These are phyloP conservation scores for Iphiclides podalirius DNA, from an alignment of 2,888 invertebrate species.

Conservation along the genomic window DNA sequence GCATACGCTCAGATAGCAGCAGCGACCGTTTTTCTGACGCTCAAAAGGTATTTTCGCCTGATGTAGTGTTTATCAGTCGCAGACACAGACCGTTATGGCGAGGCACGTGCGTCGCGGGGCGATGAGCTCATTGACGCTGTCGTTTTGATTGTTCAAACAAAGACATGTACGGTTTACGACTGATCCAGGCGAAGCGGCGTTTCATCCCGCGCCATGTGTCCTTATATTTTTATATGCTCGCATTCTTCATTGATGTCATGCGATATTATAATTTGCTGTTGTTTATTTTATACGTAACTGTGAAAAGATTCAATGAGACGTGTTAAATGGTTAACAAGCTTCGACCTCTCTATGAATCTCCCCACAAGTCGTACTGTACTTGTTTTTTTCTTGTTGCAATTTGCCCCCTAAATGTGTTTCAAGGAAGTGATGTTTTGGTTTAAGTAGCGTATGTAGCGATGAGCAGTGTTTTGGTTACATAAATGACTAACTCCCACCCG, in stretches of 20 bases:
- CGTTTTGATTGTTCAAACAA: slow-evolving; percentile 7
- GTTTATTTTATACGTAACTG: too few relatives aligned
- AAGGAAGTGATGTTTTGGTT: too few relatives aligned
- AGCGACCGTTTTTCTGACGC: not conserved
- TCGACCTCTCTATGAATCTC: too few relatives aligned
- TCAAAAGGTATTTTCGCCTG: not conserved
- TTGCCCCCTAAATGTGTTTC: too few relatives aligned
- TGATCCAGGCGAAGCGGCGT: not conserved
- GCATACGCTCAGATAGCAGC: not conserved
- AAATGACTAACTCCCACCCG: too few relatives aligned
- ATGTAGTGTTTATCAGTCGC: slow-evolving; percentile 8
- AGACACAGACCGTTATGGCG: slow-evolving; percentile 5
- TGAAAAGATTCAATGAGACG: too few relatives aligned
- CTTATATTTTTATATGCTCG: not conserved
- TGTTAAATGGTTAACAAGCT: too few relatives aligned
- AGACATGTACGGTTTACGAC: slow-evolving; percentile 8
- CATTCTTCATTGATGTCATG: not conserved
- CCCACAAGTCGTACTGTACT: too few relatives aligned
- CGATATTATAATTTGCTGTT: too few relatives aligned
- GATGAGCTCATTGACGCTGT: slow-evolving; percentile 4
- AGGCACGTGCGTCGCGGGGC: slow-evolving; percentile 5
- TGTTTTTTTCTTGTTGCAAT: too few relatives aligned
- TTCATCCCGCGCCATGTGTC: not conserved
- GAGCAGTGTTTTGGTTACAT: too few relatives aligned
- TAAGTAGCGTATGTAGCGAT: too few relatives aligned